These are phyloP conservation scores for Bactericera cockerelli DNA, from an alignment of 1,140 invertebrate genomes.

Conservation along the genomic window DNA sequence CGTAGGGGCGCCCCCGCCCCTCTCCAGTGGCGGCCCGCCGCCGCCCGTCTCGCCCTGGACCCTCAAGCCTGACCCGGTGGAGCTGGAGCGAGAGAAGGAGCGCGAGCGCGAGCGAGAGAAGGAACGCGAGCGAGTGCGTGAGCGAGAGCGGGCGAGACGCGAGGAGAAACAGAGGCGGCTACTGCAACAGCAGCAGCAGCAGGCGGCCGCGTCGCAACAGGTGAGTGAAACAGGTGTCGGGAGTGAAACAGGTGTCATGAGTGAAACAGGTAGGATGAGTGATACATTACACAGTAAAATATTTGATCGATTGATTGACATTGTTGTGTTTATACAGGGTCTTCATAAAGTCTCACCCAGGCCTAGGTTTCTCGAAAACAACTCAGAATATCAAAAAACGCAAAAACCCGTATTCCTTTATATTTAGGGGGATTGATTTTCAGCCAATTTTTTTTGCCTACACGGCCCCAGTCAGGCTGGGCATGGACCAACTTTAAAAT, in stretches of 20 bases:
- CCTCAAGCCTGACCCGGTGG: slow-evolving; percentile 11
- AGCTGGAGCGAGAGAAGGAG: slow-evolving; percentile 10
- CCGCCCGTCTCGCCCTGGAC: slow-evolving; percentile 15
- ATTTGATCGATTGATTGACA: no score
- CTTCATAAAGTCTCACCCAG: no score
- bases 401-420: no score
- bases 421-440: no score
- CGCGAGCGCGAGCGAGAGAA: not conserved
- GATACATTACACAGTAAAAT: no score
- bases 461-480: no score
- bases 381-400: no score
- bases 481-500: no score
- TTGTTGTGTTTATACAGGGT: no score
- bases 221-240: not conserved
- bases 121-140: not conserved
- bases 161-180: slow-evolving; percentile 30
- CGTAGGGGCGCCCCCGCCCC: not conserved
- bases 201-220: slow-evolving; percentile 14
- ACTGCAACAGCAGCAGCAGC: slow-evolving; percentile 20
- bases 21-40: slow-evolving; percentile 17
- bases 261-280: no score
- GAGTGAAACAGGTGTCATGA: slow-evolving; percentile 1
- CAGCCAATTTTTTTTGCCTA: no score
- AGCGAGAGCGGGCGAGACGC: slow-evolving; percentile 12
- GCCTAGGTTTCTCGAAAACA: no score